Evolutionary conservation across 1,140 invertebrate genomes (phyloP).

Genomic region (Drosophila miranda): DNA sequence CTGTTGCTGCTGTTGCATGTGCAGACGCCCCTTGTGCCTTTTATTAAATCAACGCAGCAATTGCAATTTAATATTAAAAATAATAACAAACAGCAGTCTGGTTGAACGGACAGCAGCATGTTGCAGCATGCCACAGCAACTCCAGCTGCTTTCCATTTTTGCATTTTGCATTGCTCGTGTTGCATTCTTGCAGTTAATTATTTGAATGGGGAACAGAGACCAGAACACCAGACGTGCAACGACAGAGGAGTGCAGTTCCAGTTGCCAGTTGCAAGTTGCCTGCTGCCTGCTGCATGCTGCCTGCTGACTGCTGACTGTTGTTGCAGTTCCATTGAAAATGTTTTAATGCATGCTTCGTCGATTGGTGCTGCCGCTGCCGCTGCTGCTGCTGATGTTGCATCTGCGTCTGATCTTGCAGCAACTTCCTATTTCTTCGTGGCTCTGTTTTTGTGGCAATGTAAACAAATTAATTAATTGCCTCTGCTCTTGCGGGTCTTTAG

Average conservation of each 20-base stretch:
- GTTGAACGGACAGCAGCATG: slow-evolving; percentile 8
- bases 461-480: slow-evolving; percentile 81
- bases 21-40: slow-evolving; percentile 23
- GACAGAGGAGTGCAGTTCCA: slow-evolving; percentile 19
- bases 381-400: slow-evolving; percentile 55
- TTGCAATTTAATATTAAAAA: slow-evolving; percentile 82
- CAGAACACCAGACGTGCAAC: slow-evolving; percentile 30
- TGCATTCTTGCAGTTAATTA: slow-evolving; percentile 79
- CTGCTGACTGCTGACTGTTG: too few species aligned
- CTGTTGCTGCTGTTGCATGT: slow-evolving; percentile 25
- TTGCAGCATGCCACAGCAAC: slow-evolving; percentile 23
- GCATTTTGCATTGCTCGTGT: slow-evolving; percentile 68
- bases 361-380: slow-evolving; percentile 33
- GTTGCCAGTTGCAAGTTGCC: slow-evolving; percentile 56
- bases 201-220: slow-evolving; percentile 62
- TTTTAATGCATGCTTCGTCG: slow-evolving; percentile 78
- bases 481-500: slow-evolving; percentile 59
- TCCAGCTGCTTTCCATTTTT: slow-evolving; percentile 41
- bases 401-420: slow-evolving; percentile 77
- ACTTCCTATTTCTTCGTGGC: slow-evolving; percentile 76
- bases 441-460: slow-evolving; percentile 64
- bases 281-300: too few species aligned
- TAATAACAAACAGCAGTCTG: slow-evolving; percentile 76
- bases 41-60: slow-evolving; percentile 80
- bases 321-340: slow-evolving; percentile 77